Base-by-base conservation (phyloP, 2,113 vertebrate species). In the Probosciger aterrimus region DNA sequence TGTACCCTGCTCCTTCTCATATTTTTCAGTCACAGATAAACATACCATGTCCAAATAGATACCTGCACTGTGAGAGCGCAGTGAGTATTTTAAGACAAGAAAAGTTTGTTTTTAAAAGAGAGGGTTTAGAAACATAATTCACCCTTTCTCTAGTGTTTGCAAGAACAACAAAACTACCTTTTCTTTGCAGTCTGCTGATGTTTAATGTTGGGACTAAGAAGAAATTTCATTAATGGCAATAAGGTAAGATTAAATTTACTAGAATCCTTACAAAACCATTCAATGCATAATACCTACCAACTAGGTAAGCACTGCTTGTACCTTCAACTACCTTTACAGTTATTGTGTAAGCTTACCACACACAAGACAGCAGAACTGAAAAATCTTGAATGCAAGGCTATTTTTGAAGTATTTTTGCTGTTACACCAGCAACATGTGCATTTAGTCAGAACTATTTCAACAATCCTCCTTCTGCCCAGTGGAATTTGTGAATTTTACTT, bases 151-250 rank as follows among this genome's bases (percentile, higher is more conserved):
- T 46, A 33, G 39, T 60, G 24, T 57, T 87, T 39, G 31, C 49
- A 93, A 86, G 37, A 89, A 33, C 68, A 92, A 85, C 8, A 95
- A 85, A 91, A 70, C 17, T 35, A 92, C 92, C 52, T 82, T 93
- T 90, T 78, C 55, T 71, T 57, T 62, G 43, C 67, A 89, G 74
- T 81, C 16, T 82, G 62, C 17, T 90, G 14, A 50, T 31, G 8
- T 57, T 69, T 84, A 69, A 65, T 44, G 16, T 43, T 41, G 19
- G 19, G 37, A 75, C 64, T 75, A 82, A 39, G 11, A 70, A 60
- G 10, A 73, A 5, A 70, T 55, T 60, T 69, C 23, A 79, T 63
- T 76, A 50, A 69, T 19, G 50, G 13, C 5, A 70, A 79, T 8
- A 41, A 39, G 39, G 39, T 39, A 39, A 2, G 1, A 71, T 59